Percentiles rank a stretch among this genome's conserved stretches.
Conservation (phyloP, 2,888 invertebrate species). For the Muscina levida region DNA sequence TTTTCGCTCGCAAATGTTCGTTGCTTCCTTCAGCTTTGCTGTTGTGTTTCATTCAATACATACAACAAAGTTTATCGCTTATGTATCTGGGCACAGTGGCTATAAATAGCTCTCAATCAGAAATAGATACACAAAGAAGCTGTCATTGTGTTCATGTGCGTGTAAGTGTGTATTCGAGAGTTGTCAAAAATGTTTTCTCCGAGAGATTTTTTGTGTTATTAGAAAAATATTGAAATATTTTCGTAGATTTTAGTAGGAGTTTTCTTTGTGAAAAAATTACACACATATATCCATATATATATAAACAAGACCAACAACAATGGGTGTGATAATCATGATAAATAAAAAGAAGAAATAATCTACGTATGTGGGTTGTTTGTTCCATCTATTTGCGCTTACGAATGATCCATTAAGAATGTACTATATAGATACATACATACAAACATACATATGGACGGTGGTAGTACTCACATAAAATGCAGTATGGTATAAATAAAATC, state of each 20-base stretch:
- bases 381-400: constrained; percentile 1
- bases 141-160: constrained; percentile 31
- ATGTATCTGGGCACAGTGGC: constrained; percentile 77
- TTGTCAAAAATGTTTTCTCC: constrained; percentile 41
- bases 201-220: constrained; percentile 45
- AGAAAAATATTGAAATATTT: constrained; percentile 43
- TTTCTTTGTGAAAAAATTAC: too few relatives aligned
- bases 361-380: constrained; percentile 45
- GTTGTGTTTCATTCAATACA: constrained; percentile 25
- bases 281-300: too few relatives aligned
- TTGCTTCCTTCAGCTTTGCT: constrained; percentile 39
- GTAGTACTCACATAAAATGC: constrained; percentile 40
- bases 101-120: constrained; percentile 78
- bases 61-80: constrained; percentile 46
- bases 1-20: constrained; percentile 6
- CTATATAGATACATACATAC: too few relatives aligned
- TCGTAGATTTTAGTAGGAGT: constrained; percentile 23
- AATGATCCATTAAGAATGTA: constrained; percentile 31
- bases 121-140: constrained; percentile 77
- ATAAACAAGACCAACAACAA: neutral
- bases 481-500: constrained; percentile 50
- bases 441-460: neutral
- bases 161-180: constrained; percentile 10
- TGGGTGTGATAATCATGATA: constrained; percentile 5
- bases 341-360: constrained; percentile 1